A percentile compares a stretch with the other conserved stretches of the same genome.
Evolutionary conservation across 2,113 vertebrate genomes (phyloP).

Genomic region (Campylorhamphus procurvoides): DNA sequence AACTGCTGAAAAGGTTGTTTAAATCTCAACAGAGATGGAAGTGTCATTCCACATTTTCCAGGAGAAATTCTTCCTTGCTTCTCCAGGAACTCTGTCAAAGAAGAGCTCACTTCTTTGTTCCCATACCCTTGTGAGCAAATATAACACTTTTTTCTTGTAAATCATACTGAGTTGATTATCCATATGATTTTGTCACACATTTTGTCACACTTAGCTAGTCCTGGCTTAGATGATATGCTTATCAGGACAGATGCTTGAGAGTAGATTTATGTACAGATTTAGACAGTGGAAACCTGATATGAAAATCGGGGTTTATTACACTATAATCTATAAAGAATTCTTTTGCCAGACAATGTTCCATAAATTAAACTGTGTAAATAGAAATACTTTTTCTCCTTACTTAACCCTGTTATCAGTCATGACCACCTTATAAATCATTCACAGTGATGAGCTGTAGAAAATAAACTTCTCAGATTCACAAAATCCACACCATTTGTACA

Average conservation of each 20-base stretch:
- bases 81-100: background rate
- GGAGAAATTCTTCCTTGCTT: background rate
- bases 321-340: background rate
- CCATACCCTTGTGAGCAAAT: background rate
- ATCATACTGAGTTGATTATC: background rate
- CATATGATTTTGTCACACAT: background rate
- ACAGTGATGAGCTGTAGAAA: background rate
- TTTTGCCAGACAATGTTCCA: background rate
- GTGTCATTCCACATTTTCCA: background rate
- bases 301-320: background rate
- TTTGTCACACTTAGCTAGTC: background rate
- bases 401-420: background rate
- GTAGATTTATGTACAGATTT: background rate
- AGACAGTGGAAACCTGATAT: background rate
- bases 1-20: conserved; percentile 15
- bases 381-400: background rate
- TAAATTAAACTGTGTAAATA: background rate
- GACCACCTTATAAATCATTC: background rate
- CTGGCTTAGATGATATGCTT: background rate
- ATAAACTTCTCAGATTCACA: background rate
- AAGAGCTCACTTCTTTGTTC: background rate
- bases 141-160: background rate
- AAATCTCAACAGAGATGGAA: background rate
- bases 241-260: background rate
- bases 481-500: background rate